Conservation (phyloP, 2,888 invertebrate genomes). For the Taphrorychus bicolor region DNA sequence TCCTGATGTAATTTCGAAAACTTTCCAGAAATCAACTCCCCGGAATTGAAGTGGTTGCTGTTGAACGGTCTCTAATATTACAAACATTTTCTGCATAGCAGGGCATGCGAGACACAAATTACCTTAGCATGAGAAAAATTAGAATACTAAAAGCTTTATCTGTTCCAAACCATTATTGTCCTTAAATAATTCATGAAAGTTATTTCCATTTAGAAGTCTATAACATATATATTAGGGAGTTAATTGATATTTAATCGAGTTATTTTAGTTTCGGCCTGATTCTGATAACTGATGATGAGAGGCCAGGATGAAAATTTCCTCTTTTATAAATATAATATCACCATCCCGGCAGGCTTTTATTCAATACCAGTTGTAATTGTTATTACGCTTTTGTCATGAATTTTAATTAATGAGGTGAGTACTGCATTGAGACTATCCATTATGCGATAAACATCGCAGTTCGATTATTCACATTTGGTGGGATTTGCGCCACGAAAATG, state of each 20-base stretch:
- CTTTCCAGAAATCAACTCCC: conserved; percentile 4
- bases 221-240: not conserved
- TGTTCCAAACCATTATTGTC: not conserved
- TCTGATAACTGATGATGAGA: not conserved
- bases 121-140: not conserved
- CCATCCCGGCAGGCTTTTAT: not conserved
- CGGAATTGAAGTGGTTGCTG: not conserved
- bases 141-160: not conserved
- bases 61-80: not conserved
- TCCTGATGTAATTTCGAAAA: conserved; percentile 5
- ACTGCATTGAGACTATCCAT: not conserved
- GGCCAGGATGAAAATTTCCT: not conserved
- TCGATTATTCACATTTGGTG: not conserved
- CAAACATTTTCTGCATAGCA: not conserved
- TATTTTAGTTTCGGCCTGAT: conserved; percentile 12
- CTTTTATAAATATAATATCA: not conserved
- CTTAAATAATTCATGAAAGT: conserved; percentile 1
- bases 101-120: not conserved
- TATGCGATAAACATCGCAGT: not conserved
- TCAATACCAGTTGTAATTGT: not conserved
- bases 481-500: not conserved
- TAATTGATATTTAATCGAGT: conserved; percentile 12
- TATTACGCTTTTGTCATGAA: not conserved
- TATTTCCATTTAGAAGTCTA: not conserved
- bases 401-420: not conserved